phyloP scores from a whole-genome alignment of 2,113 vertebrate species.

The Ptyas mucosa region DNA sequence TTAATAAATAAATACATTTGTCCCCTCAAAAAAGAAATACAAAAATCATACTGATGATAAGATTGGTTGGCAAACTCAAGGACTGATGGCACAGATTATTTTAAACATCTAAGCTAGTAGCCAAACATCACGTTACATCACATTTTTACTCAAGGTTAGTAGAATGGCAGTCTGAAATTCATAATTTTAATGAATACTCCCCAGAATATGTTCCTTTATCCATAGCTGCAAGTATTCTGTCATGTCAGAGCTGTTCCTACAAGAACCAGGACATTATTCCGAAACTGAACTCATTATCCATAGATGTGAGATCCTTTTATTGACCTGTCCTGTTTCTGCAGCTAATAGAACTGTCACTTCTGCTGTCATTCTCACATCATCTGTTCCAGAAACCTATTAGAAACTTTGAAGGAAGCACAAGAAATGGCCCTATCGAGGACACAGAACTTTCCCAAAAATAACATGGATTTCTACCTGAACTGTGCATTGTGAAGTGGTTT shows the following conservation, averaged over 20 bases:
- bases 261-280: conserved; percentile 50
- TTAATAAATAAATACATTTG: background rate
- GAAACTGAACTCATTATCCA: conserved; percentile 59
- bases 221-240: conserved; percentile 25
- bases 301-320: conserved; percentile 37
- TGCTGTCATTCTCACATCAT: conserved; percentile 52
- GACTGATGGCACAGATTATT: background rate
- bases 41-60: background rate
- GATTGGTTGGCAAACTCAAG: background rate
- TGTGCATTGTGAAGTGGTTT: conserved; percentile 21
- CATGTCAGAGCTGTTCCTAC: conserved; percentile 20
- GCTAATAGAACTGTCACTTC: conserved; percentile 68
- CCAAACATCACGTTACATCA: background rate
- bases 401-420: conserved; percentile 45
- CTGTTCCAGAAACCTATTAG: conserved; percentile 22
- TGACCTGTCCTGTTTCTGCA: conserved; percentile 42
- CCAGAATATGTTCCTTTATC: conserved; percentile 24
- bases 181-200: conserved; percentile 30
- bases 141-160: background rate
- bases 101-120: background rate
- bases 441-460: conserved; percentile 32
- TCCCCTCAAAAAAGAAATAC: background rate
- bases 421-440: conserved; percentile 38
- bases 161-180: background rate
- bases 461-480: conserved; percentile 28